Base-by-base conservation (phyloP, 37 sponge, comb jelly and placozoan species). In the Chondrosia reniformis region DNA sequence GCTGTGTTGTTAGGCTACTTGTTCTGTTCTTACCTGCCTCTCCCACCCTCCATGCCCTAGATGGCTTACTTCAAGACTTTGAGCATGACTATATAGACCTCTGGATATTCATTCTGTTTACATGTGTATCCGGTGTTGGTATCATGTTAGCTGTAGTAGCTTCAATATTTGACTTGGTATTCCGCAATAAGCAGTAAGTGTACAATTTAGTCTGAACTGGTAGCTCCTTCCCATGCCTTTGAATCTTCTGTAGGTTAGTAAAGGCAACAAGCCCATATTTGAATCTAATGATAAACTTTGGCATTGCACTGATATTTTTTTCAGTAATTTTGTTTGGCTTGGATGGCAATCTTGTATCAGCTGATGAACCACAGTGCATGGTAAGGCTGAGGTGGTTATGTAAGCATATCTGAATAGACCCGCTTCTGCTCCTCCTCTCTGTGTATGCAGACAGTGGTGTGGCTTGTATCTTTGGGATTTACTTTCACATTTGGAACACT, bases 201-300 rank as follows among this genome's bases (percentile, higher is more conserved):
- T 8, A 17, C 66, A n/a, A 21, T 2, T 7, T 33, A 3, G 15
- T 40, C 4, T 40, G 43, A 3, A 66, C 67, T n/a, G 3, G 10
- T 2, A 41, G 19, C 24, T 34, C 24, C 4, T 39, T 6, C 15
- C 2, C 22, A 31, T 66, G 8, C 36, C 38, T 17, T 4, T 36
- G 12, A 49, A 19, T 12, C 54, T 19, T 6, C 27, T 45, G 32
- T 33, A 87, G 88, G 33, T 12, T 82, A 74, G 88, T 87, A 36
- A 87, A 82, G 64, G 34, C 79, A 1, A 74, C 88, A 19, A 87
- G 88, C 33, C 88, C 88, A 19, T 82, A 63, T 27, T 79, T 87
- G 55, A 87, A 87, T 34, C 43, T 79, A 17, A 22, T 87, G 30
- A 87, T 87, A 49, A 72, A 57, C n/a, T 0, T 74, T 2, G 88